Base-by-base conservation (phyloP, 2,888 invertebrate genomes). In the Tipula helvola region DNA sequence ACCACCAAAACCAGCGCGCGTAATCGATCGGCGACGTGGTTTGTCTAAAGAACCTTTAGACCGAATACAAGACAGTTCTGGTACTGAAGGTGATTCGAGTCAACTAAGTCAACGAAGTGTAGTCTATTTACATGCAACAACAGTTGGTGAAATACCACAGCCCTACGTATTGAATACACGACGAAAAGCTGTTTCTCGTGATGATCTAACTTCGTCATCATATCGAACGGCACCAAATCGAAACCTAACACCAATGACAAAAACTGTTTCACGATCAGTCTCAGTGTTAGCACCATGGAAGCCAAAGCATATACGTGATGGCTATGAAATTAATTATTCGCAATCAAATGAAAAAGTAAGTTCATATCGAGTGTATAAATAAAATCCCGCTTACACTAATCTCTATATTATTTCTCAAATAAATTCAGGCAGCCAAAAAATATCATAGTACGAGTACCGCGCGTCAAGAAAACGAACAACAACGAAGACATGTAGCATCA, bases 251-350 rank as follows among this genome's bases (percentile, higher is more conserved):
- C 91, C 92, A 52, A 91, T 96, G 90, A 94, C 95, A 86, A 94
- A 94, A 88, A 96, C 95, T 84, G 94, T 96, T 36, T 96, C 96
- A 12, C 93, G 95, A 86, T 96, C 96, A 87, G 96, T 97, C 89
- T 96, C 96, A 3, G 95, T 97, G 88, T 93, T 96, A 89, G 96
- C 97, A 0, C 97, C 97, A 3, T 97, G 96, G 96, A 95, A 95
- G 87, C 96, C 97, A 2, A 93, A 94, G 88, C 95, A 95, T 89
- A 93, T 94, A 89, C 93, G 93, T 89, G 96, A 96, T 89, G 94
- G 94, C 87, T 94, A 95, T 90, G 96, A 96, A 91, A 95, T 96
- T 36, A 96, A 96, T 90, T 96, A 96, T 91, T 95, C 95, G 13
- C 96, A 96, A 89, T 92, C 93, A 5, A 87, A 88, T 57, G 87